A percentile compares a stretch with the other conserved stretches of the same genome.
These are phyloP conservation scores for Leuciscus waleckii DNA, from an alignment of 2,797 vertebrate species.

Conservation along the genomic window DNA sequence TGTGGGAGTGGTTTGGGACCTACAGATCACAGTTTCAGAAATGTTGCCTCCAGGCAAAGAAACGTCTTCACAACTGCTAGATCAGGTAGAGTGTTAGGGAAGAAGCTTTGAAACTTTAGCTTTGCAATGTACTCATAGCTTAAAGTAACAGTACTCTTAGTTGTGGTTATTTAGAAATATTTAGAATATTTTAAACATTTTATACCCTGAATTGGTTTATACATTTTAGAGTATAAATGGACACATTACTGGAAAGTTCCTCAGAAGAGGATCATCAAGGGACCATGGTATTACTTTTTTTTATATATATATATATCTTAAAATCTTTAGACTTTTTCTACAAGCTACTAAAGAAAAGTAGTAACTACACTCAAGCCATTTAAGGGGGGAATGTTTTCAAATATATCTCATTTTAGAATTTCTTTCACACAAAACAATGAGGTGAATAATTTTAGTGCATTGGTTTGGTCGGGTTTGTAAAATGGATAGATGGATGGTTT, in stretches of 20 bases:
- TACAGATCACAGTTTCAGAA: neutral
- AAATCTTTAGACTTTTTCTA: too few relatives aligned
- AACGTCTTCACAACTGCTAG: neutral
- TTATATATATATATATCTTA: too few relatives aligned
- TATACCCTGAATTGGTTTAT: neutral
- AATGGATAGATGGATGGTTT: neutral
- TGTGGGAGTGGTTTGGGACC: constrained; percentile 1
- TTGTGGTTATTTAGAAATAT: neutral
- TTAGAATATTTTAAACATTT: neutral
- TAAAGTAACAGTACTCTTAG: neutral
- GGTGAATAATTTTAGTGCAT: neutral
- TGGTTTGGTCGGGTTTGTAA: neutral
- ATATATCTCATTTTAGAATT: neutral
- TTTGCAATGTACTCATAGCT: neutral
- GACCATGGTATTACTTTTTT: neutral
- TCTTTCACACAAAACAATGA: too few relatives aligned
- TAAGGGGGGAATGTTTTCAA: neutral
- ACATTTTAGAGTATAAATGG: neutral
- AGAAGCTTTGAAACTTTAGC: neutral
- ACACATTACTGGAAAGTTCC: neutral
- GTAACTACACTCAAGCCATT: neutral
- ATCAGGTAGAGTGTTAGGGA: neutral
- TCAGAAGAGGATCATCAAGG: neutral
- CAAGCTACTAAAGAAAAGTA: too few relatives aligned
- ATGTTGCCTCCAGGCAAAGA: constrained; percentile 4